Percentiles rank a stretch among this genome's conserved stretches.
Evolutionary conservation across 2,113 vertebrate genomes (phyloP).

Genomic region (Abramis brama): DNA sequence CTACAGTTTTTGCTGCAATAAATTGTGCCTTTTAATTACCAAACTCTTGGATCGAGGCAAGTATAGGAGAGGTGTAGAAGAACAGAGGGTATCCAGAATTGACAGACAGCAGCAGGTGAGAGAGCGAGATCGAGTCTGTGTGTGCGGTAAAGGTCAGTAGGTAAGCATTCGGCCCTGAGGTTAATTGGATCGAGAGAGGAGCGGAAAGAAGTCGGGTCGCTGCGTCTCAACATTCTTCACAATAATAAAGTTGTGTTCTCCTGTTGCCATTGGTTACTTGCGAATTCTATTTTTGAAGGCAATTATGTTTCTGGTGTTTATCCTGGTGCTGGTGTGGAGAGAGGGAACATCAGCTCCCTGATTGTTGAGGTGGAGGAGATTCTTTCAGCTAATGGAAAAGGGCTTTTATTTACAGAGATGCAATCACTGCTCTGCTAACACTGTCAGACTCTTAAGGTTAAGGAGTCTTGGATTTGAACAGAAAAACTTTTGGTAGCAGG

Average conservation of each 20-base stretch:
- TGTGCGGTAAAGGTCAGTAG: slow-evolving; percentile 40
- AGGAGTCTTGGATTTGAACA: slow-evolving; percentile 5
- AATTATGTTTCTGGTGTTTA: slow-evolving; percentile 70
- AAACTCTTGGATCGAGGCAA: background rate
- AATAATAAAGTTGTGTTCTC: slow-evolving; percentile 52
- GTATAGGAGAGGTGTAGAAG: background rate
- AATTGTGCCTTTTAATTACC: slow-evolving; percentile 10
- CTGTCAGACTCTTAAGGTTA: background rate
- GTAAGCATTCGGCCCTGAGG: slow-evolving; percentile 44
- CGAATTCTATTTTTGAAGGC: slow-evolving; percentile 68
- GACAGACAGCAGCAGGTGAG: slow-evolving; percentile 41
- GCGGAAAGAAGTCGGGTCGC: slow-evolving; percentile 39
- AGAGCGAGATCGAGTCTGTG: slow-evolving; percentile 4
- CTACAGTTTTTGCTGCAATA: background rate
- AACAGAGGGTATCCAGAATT: slow-evolving; percentile 2
- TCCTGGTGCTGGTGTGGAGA: slow-evolving; percentile 56
- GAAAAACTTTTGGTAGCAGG: slow-evolving; percentile 66
- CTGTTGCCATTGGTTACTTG: slow-evolving; percentile 78
- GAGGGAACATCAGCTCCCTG: slow-evolving; percentile 45
- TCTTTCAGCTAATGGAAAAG: slow-evolving; percentile 33
- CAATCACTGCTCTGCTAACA: slow-evolving; percentile 10
- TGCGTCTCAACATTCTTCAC: slow-evolving; percentile 53
- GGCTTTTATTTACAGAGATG: slow-evolving; percentile 20
- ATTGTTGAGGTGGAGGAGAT: slow-evolving; percentile 33
- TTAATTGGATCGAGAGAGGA: slow-evolving; percentile 56